Evolutionary conservation across 2,113 vertebrate genomes (phyloP), one percentile per base, ranked within the genome.

Genomic region (Smithornis capensis): DNA sequence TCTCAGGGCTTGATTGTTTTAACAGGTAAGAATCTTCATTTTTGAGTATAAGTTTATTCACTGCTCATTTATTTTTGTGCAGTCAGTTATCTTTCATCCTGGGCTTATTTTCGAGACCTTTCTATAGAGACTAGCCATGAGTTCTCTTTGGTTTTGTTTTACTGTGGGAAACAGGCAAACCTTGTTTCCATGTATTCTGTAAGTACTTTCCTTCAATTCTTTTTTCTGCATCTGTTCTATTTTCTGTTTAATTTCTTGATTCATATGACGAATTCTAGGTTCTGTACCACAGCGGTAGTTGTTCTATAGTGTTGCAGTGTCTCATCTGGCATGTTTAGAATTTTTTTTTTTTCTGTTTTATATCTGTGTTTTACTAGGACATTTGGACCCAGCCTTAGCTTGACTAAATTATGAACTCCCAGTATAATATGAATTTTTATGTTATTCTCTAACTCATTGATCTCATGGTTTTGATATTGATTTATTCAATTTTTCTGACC

Each of bases 1-100:
- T 77, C 83, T 23, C 56, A 57, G 68, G 14, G 47, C 45, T 35
- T 80, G 79, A 90, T 74, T 73, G 13, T 31, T 95, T 64, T 86
- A 92, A 63, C 79, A 94, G 64, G 14, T 63, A 89, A 21, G 19
- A 83, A 17, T 80, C 59, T 63, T 86, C 60, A n/a, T 4, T 45
- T 88, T 70, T 73, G 40, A 65, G 11, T 13, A 7, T 49, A 62
- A 74, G 4, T 77, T 83, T 91, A 69, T 52, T n/a, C 40, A 85
- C 31, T 88, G 7, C 53, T 94, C 5, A 1, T 59, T 85, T 64
- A 44, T 47, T 87, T 93, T 83, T 90, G 40, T 90, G n/a, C n/a
- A 73, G 83, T 23, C 19, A n/a, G 8, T 56, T 91, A 14, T 56
- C 84, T 80, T 79, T 82, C 40, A 65, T 65, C 8, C 8, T n/a